Percentiles rank a stretch among this genome's conserved stretches.
These are phyloP conservation scores for Chalcosyrphus nemorum DNA, from an alignment of 2,888 invertebrate genomes.

Conservation along the genomic window DNA sequence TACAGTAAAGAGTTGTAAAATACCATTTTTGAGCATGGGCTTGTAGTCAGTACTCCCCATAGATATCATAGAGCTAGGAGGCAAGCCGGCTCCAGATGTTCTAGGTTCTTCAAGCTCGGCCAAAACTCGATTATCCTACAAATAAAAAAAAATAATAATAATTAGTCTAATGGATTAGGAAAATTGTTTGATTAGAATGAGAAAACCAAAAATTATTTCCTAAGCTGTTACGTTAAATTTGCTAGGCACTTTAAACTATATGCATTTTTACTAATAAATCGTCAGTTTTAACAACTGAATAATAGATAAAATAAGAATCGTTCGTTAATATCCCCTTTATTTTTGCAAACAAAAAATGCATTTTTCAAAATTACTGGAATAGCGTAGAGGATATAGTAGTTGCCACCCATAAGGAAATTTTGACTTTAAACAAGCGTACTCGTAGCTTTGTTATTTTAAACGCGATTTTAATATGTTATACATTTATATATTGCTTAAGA, in stretches of 20 bases:
- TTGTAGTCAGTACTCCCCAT: constrained; percentile 80
- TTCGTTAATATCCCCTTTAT: too few relatives aligned
- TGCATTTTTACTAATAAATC: too few relatives aligned
- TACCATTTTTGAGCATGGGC: constrained; percentile 80
- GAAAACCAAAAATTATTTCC: too few relatives aligned
- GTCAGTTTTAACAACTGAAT: too few relatives aligned
- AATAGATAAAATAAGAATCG: too few relatives aligned
- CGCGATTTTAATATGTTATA: neutral
- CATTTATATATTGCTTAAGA: neutral
- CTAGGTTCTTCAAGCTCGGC: constrained; percentile 94
- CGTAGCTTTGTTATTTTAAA: constrained; percentile 3
- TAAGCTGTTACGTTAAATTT: neutral
- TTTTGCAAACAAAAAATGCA: too few relatives aligned
- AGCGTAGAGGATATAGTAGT: neutral
- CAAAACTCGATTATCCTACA: constrained; percentile 89
- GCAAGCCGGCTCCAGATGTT: constrained; percentile 79
- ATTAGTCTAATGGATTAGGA: neutral
- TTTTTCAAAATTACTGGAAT: too few relatives aligned
- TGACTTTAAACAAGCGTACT: constrained; percentile 1
- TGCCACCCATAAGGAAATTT: neutral
- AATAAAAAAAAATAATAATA: constrained; percentile 19
- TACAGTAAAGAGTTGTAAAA: neutral
- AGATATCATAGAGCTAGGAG: constrained; percentile 79
- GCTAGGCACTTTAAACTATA: neutral
- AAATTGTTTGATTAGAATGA: neutral